Evolutionary conservation across 1,140 invertebrate genomes (phyloP).

Genomic region (Trichomalopsis sarcophagae): DNA sequence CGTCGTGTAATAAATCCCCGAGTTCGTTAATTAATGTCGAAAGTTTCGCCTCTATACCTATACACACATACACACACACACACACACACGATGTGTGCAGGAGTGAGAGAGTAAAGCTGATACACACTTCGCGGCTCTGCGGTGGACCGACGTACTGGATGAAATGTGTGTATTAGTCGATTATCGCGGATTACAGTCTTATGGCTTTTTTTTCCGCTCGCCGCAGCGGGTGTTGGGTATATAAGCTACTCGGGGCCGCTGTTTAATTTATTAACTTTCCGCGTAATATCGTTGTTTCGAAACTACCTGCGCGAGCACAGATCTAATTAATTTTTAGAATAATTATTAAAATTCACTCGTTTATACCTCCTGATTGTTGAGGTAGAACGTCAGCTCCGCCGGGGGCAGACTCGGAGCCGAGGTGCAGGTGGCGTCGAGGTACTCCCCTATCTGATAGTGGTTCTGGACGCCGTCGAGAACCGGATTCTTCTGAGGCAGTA

Average conservation of each 20-base stretch:
- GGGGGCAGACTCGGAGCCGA: conserved; percentile 84
- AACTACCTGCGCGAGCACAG: too few species aligned
- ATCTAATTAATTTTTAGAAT: too few species aligned
- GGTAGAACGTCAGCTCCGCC: conserved; percentile 81
- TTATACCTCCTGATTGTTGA: conserved; percentile 85
- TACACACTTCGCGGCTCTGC: neutral
- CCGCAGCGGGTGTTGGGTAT: neutral
- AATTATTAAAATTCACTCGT: neutral
- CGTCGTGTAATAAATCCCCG: conserved; percentile 26
- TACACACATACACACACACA: too few species aligned
- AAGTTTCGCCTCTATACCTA: neutral
- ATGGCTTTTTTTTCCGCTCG: neutral
- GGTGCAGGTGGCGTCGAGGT: conserved; percentile 84
- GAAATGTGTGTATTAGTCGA: conserved; percentile 37
- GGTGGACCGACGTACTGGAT: neutral
- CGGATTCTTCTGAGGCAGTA: conserved; percentile 67
- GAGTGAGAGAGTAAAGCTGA: neutral
- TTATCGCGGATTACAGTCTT: conserved; percentile 17
- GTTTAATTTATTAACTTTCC: conserved; percentile 32
- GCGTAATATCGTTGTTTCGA: neutral
- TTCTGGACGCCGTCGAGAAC: conserved; percentile 65
- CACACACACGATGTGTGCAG: neutral
- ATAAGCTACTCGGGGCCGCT: neutral
- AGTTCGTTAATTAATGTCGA: conserved; percentile 44
- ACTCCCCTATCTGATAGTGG: conserved; percentile 83